Evolutionary conservation across 1,140 invertebrate genomes (phyloP), one percentile per base, ranked within the genome.

Genomic region (Drusus annulatus): DNA sequence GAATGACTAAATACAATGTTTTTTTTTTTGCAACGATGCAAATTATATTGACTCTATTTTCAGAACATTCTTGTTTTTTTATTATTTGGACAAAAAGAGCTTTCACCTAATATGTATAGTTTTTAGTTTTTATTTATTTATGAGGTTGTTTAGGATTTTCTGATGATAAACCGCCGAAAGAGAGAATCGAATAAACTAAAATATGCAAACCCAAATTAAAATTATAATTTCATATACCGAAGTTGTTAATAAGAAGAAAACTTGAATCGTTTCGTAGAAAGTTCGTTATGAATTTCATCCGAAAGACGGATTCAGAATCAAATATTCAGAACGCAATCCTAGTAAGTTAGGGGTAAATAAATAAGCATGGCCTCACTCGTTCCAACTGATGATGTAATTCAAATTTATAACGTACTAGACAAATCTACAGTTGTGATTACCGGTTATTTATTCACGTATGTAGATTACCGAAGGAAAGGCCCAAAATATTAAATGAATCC

Each of bases 241-340:
- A 52, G 36, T 71, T 65, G 62, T 65, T 71, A 71, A 52, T 71
- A 25, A 19, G 45, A 71, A 71, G 21, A 52, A 71, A 71, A 71
- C 50, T 71, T 52, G 68, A 71, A 51, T 71, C 68, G 68, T 71
- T 52, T 51, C 45, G n/a, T 15, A 52, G 68, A 75, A 75, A 75
- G 71, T 75, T 75, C 71, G 52, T 36, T 31, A 36, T 56, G 56
- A 65, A 63, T 62, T 65, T 63, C 56, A 75, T 75, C 71, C 78
- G 21, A 76, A 83, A 83, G 82, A 83, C 82, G 80, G 82, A 68
- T 65, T 36, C 78, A 73, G 17, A 83, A 81, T 83, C 79, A 83
- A 83, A 83, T 81, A 83, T 83, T 81, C 82, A 83, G 21, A 83
- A 81, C 82, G 79, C 82, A 83, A 83, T 83, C 79, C 79, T 58